Percentiles rank a stretch among this genome's conserved stretches.
Conservation (phyloP, 1,140 invertebrate species). For the Macrotrachela quadricornifera region DNA sequence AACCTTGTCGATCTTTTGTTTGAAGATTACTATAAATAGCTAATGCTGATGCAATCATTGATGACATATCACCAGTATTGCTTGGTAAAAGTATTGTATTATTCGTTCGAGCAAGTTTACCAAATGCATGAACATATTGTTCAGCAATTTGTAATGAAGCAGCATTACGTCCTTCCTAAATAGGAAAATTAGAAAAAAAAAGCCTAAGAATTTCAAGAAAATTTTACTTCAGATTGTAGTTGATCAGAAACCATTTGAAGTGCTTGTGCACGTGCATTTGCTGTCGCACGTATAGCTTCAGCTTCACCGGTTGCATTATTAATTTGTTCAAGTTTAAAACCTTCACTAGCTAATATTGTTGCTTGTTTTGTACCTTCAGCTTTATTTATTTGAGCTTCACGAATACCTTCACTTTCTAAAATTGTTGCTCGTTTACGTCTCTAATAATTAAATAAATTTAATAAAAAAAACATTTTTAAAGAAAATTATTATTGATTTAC, state of each 20-base stretch:
- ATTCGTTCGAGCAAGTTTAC: slow-evolving; percentile 67
- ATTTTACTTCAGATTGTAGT: neutral
- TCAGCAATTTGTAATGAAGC: slow-evolving; percentile 76
- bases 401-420: slow-evolving; percentile 73
- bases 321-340: slow-evolving; percentile 26
- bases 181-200: neutral
- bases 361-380: slow-evolving; percentile 79
- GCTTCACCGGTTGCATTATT: slow-evolving; percentile 23
- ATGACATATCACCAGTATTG: slow-evolving; percentile 62
- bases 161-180: slow-evolving; percentile 52
- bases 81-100: slow-evolving; percentile 83
- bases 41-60: slow-evolving; percentile 51
- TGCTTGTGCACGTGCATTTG: slow-evolving; percentile 5
- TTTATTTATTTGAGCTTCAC: slow-evolving; percentile 87
- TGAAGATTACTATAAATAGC: neutral
- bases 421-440: slow-evolving; percentile 82
- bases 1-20: too few relatives aligned
- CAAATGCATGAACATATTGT: slow-evolving; percentile 77
- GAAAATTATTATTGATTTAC: too few relatives aligned
- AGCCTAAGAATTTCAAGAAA: neutral
- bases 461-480: too few relatives aligned
- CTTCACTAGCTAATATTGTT: slow-evolving; percentile 65
- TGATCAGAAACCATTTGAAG: neutral
- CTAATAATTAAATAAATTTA: neutral
- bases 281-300: slow-evolving; percentile 2